Percentiles rank a stretch among this genome's conserved stretches.
Conservation (phyloP, 2,888 invertebrate genomes). For the Pseudococcus longispinus region DNA sequence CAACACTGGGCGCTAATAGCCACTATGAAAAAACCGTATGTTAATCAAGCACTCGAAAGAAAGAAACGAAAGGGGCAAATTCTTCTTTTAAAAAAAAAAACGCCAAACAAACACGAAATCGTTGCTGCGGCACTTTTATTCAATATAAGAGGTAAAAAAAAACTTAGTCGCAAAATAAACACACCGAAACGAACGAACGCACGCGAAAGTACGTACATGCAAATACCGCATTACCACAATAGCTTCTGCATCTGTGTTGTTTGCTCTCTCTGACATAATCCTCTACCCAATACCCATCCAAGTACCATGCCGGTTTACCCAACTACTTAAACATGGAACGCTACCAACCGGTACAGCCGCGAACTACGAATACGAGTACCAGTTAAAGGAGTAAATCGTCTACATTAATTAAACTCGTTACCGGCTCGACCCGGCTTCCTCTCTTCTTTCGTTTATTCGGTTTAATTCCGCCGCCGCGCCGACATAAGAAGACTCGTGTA, state of each 20-base stretch:
- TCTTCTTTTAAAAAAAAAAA: no score
- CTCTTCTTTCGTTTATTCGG: not conserved
- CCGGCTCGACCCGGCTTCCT: not conserved
- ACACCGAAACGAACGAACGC: not conserved
- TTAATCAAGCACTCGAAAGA: not conserved
- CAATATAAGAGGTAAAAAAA: not conserved
- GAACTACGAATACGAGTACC: no score
- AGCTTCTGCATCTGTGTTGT: conserved; percentile 28
- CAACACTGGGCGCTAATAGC: conserved; percentile 23
- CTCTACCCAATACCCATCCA: not conserved
- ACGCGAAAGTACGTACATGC: conserved; percentile 13
- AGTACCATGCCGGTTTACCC: conserved; percentile 15
- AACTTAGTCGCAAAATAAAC: not conserved
- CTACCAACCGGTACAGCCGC: conserved; percentile 5
- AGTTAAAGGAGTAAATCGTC: not conserved
- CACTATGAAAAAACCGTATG: not conserved
- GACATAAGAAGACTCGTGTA: not conserved
- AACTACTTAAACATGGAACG: not conserved
- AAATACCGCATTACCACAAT: conserved; percentile 25
- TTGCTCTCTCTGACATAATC: conserved; percentile 22
- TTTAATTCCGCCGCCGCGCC: not conserved
- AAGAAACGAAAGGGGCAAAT: not conserved
- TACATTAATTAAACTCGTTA: conserved; percentile 1
- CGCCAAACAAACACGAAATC: not conserved
- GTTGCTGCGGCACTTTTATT: not conserved